Evolutionary conservation across 2,888 invertebrate genomes (phyloP), one percentile per base, ranked within the genome.

Genomic region (Tromatobia lineatoria): DNA sequence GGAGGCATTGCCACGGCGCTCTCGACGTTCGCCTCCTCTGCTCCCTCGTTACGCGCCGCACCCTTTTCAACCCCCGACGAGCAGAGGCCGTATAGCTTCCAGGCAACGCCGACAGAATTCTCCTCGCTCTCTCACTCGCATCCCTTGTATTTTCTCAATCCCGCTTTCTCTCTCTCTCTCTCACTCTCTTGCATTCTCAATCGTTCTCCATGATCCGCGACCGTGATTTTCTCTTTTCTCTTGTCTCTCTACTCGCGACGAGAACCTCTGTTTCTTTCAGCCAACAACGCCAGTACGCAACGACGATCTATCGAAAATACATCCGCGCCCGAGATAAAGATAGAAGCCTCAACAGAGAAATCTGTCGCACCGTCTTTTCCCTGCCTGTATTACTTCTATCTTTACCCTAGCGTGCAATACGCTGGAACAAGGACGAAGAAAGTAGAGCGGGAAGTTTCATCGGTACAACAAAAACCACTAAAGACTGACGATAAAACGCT

Each of bases 281-380:
- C 59, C 61, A 74, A 29, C n/a, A 18, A 8, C 18, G 38, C 11
- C 61, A 61, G 8, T 18, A 73, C 45, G 25, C 59, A 13, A 47
- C 47, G 86, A 82, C 86, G 84, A 89, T 89, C 87, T 89, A 90
- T 90, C 87, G 90, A 88, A 86, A 90, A 89, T 88, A 88, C 88
- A 89, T 89, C 88, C 81, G 79, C 66, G 78, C 18, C 47, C 15
- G 18, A 38, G 38, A 29, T 18, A 18, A 61, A 61, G 29, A 18
- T 15, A 59, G 29, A 25, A 45, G 42, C 83, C 83, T 83, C 77
- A 61, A 80, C 76, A 84, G 64, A 74, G 47, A 57, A 67, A 57
- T 67, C 38, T 42, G 54, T 73, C 45, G 29, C 25, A 18, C 45
- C 57, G 18, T 73, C 42, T 25, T 59, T 73, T 73, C 25, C 45